phyloP scores from a whole-genome alignment of 2,888 invertebrate genomes.

The Cheilosia scutellata region DNA sequence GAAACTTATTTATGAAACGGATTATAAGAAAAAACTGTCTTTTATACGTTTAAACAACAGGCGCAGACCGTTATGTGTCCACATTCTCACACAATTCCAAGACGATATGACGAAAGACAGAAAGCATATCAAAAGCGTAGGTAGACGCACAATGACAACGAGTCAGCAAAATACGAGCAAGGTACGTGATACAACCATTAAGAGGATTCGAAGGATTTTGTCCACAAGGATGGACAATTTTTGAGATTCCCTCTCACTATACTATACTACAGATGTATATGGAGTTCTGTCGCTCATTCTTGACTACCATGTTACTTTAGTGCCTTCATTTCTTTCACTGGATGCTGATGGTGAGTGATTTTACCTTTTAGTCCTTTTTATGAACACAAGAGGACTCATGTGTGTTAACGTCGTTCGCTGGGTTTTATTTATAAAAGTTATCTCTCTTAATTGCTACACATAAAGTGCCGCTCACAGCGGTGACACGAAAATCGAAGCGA shows the following conservation, averaged over 20 bases:
- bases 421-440: slow-evolving; percentile 3
- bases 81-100: slow-evolving; percentile 46
- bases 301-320: neutral
- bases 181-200: slow-evolving; percentile 48
- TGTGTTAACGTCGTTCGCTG: no score
- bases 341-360: slow-evolving; percentile 24
- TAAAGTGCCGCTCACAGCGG: no score
- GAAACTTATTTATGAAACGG: slow-evolving; percentile 52
- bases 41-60: slow-evolving; percentile 22
- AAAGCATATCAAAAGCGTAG: slow-evolving; percentile 14
- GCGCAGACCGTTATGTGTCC: slow-evolving; percentile 39
- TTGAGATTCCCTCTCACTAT: slow-evolving; percentile 6
- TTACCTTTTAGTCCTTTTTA: slow-evolving; percentile 28
- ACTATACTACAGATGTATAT: neutral
- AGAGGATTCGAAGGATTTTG: slow-evolving; percentile 49
- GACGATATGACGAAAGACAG: neutral
- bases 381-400: neutral
- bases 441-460: neutral
- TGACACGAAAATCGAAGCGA: no score
- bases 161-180: slow-evolving; percentile 37
- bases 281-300: neutral
- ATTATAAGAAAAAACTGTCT: slow-evolving; percentile 23
- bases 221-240: slow-evolving; percentile 35
- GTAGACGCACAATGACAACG: neutral
- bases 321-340: neutral